Evolutionary conservation across 1,140 invertebrate genomes (phyloP), one percentile per base, ranked within the genome.

Genomic region (Brachionus paranguensis): DNA sequence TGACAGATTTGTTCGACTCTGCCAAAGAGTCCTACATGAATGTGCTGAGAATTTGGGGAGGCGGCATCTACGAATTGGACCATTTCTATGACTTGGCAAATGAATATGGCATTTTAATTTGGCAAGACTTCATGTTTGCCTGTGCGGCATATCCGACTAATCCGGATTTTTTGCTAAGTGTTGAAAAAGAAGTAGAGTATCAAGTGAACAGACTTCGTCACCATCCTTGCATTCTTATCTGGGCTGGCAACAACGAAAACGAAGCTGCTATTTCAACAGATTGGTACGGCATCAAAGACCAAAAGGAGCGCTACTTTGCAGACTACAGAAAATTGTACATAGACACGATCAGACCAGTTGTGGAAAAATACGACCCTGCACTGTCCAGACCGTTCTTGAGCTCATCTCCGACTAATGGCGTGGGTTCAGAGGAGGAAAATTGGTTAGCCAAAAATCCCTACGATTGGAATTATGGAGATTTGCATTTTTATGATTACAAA

Each of bases 241-340:
- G 89, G 93, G 94, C 95, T 14, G 96, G 95, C 3, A 99, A 99
- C 88, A 99, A 99, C 89, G 97, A 99, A 90, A 99, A 99, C 88
- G 97, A 99, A 91, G 93, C 92, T 33, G 96, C 95, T 0, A 88
- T 99, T 2, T 91, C 92, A 55, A 92, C 92, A 45, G 93, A 95
- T 87, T 97, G 95, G 95, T 92, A 85, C 83, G 27, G 37, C 60
- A 74, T 70, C 14, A 33, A 83, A n/a, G 47, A 37, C 10, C 85
- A 87, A 41, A 87, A 86, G 78, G 85, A 85, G 1, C 47, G 79
- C 3, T 90, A 89, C 81, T 93, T 93, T 86, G 85, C 89, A 0
- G 95, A 99, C 88, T 99, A 98, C 87, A 89, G 95, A 0, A 93
- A 92, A 86, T 90, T 99, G 0, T 99, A 99, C 86, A 92, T 94